Evolutionary conservation across 2,888 invertebrate species (phyloP).

Genomic region (Cordylochernes scorpioides): DNA sequence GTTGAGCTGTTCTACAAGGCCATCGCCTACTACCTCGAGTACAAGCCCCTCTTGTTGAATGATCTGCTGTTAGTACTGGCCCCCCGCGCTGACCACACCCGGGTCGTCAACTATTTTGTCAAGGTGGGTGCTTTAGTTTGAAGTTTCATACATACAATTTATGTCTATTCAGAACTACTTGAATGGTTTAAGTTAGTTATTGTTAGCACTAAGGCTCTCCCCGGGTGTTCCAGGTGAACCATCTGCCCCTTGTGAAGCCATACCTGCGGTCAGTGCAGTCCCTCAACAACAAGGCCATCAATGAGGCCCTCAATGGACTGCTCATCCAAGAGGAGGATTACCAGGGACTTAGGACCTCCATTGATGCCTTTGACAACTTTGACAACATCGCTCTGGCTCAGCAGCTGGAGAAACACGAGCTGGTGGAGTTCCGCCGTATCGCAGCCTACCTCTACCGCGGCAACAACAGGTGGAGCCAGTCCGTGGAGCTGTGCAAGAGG

Average conservation of each 20-base stretch:
- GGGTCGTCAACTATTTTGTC: constrained; percentile 35
- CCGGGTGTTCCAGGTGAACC: constrained; percentile 34
- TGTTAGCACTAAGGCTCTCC: no score
- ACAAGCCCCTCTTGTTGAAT: constrained; percentile 79
- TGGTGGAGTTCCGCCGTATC: constrained; percentile 93
- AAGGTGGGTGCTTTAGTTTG: constrained; percentile 22
- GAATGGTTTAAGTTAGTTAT: no score
- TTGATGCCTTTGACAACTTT: constrained; percentile 98
- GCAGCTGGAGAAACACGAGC: constrained; percentile 84
- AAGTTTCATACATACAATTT: no score
- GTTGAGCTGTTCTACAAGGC: constrained; percentile 97
- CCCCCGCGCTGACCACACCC: constrained; percentile 91
- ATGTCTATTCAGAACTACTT: no score
- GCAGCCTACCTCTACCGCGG: constrained; percentile 97
- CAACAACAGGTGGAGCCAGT: constrained; percentile 98
- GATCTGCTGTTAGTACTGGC: constrained; percentile 87
- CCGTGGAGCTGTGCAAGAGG: constrained; percentile 95
- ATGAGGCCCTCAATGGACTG: constrained; percentile 83
- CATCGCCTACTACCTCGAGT: constrained; percentile 94
- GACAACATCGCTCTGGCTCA: constrained; percentile 96
- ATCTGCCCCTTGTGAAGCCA: constrained; percentile 85
- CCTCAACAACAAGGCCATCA: constrained; percentile 94
- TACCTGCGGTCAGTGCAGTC: constrained; percentile 91
- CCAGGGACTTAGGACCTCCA: constrained; percentile 76
- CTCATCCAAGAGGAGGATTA: constrained; percentile 94